Percentiles rank a stretch among this genome's conserved stretches.
These are phyloP conservation scores for Dryobates pubescens DNA, from an alignment of 2,797 vertebrate genomes.

Conservation along the genomic window DNA sequence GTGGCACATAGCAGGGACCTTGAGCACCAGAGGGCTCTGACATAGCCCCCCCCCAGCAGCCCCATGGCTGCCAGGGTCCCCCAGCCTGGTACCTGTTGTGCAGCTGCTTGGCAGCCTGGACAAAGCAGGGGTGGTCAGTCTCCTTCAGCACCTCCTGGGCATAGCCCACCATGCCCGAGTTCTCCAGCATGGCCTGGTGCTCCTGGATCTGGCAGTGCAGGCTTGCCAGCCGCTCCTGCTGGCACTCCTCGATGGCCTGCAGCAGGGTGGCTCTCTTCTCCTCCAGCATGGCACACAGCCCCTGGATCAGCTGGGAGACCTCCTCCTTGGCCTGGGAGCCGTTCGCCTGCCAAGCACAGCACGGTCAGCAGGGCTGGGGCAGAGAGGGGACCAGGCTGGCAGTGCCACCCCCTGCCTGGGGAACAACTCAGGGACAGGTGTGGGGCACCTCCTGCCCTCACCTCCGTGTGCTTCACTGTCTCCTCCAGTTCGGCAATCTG, in stretches of 20 bases:
- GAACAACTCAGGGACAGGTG: not conserved
- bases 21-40: rapidly evolving
- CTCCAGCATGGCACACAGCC: constrained; percentile 84
- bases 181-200: constrained; percentile 89
- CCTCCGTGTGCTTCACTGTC: constrained; percentile 91
- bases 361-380: not conserved
- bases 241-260: constrained; percentile 86
- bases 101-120: constrained; percentile 92
- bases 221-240: constrained; percentile 80
- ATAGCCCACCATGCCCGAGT: constrained; percentile 90
- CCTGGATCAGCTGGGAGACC: constrained; percentile 85
- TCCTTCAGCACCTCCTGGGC: constrained; percentile 96
- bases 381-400: not conserved
- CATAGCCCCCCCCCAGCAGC: too few species aligned
- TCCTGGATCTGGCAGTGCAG: constrained; percentile 87
- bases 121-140: constrained; percentile 91
- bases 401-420: not conserved
- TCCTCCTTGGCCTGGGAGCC: constrained; percentile 89
- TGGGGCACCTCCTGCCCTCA: constrained; percentile 44
- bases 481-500: constrained; percentile 94
- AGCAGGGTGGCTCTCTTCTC: constrained; percentile 86
- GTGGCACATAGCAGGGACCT: rapidly evolving
- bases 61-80: rapidly evolving
- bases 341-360: constrained; percentile 79
- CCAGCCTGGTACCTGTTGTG: constrained; percentile 84